Evolutionary conservation across 1,140 invertebrate genomes (phyloP), one percentile per base, ranked within the genome.

Genomic region (Eumaeus atala): DNA sequence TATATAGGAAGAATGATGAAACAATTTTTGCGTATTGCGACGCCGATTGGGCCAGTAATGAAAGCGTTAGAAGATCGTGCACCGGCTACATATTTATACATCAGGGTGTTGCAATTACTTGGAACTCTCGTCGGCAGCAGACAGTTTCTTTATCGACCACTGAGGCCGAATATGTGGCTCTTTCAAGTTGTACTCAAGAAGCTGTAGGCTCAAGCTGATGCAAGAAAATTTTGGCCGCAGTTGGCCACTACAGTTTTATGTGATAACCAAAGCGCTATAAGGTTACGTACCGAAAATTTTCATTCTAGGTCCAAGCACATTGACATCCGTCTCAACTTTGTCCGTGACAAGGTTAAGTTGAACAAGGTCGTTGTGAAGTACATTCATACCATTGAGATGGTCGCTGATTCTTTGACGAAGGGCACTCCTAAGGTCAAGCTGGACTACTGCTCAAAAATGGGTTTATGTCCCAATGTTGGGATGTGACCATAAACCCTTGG

Each of bases 331-430:
- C 66, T 64, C 16, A 62, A 69, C 48, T 67, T 56, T 62, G 42
- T 71, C 9, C 63, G 55, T 34, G 59, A 68, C 17, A 66, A 68
- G 49, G 40, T 63, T 56, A 34, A 59, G n/a, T 53, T 56, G 62
- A 47, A 47, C 54, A n/a, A n/a, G 0, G 66, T 67, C 51, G 59
- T 65, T 5, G 62, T 69, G 0, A 54, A 7, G 0, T 66, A 65
- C 33, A 40, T 59, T 14, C 58, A 59, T 2, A 67, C 62, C 0
- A 48, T 62, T 11, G 6, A 33, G 52, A 70, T 72, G 62, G 59
- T 69, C 3, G 64, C 70, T 18, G 62, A 70, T 54, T 48, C 42
- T 0, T 40, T 71, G 0, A 63, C 66, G 1, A 68, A 71, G 58
- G 55, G 66, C 3, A 68, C 61, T 9, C 4, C 66, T 14, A 9